Conservation (phyloP, 37 sponge, comb jelly and placozoan genomes). For the Amphimedon queenslandica region DNA sequence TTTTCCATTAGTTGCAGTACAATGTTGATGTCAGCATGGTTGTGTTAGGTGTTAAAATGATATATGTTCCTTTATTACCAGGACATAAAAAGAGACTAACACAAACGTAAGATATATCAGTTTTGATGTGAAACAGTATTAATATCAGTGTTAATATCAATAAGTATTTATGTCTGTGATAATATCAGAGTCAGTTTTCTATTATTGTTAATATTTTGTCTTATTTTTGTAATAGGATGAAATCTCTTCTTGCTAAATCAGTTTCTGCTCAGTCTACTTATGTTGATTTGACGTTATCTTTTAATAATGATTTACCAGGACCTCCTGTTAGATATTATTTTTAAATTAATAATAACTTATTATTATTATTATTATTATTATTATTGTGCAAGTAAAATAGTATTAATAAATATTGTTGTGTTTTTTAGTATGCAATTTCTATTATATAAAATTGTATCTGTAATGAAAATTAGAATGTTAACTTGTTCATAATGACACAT, state of each 20-base stretch:
- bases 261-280: constrained; percentile 34
- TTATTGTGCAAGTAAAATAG: too few relatives aligned
- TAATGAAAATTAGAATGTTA: too few relatives aligned
- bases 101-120: constrained; percentile 40
- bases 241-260: constrained; percentile 56
- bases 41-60: constrained; percentile 91
- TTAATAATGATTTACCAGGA: constrained; percentile 51
- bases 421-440: too few relatives aligned
- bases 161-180: background rate
- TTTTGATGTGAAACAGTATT: background rate
- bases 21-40: constrained; percentile 80
- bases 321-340: constrained; percentile 70
- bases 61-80: constrained; percentile 93
- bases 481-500: too few relatives aligned
- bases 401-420: too few relatives aligned
- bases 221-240: constrained; percentile 31
- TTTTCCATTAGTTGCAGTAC: constrained; percentile 45
- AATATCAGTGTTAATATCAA: too few relatives aligned
- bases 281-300: constrained; percentile 82
- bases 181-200: too few relatives aligned
- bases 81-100: constrained; percentile 77
- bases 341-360: constrained; percentile 5
- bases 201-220: background rate
- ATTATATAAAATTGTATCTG: too few relatives aligned
- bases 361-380: too few relatives aligned